Evolutionary conservation across 2,888 invertebrate genomes (phyloP).

Genomic region (Campoletis raptor): DNA sequence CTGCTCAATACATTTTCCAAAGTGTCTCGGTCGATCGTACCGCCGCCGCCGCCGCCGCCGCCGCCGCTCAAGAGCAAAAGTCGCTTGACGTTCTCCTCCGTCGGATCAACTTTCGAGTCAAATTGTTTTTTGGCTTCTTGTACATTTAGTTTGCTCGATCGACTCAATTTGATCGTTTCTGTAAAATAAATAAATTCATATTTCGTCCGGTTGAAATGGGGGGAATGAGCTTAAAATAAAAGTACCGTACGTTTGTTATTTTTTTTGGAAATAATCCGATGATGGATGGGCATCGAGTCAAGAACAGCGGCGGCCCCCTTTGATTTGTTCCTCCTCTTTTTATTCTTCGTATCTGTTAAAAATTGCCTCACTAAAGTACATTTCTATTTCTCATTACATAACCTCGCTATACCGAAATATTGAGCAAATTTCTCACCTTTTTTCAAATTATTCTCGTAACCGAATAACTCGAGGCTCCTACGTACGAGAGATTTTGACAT

Average conservation of each 20-base stretch:
- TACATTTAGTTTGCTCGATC: conserved; percentile 76
- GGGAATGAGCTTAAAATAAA: conserved; percentile 6
- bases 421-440: conserved; percentile 72
- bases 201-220: too few species aligned
- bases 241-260: conserved; percentile 77
- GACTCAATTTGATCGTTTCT: conserved; percentile 70
- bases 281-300: conserved; percentile 80
- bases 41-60: conserved; percentile 84
- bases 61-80: conserved; percentile 85
- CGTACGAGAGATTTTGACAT: conserved; percentile 87
- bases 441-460: conserved; percentile 79
- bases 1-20: conserved; percentile 87
- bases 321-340: conserved; percentile 80
- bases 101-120: conserved; percentile 77
- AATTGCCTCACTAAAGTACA: conserved; percentile 1
- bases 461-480: conserved; percentile 87
- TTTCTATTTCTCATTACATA: conserved; percentile 33
- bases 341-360: conserved; percentile 81
- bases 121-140: conserved; percentile 77
- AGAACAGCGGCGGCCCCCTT: conserved; percentile 79
- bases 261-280: conserved; percentile 75
- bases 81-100: conserved; percentile 86
- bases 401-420: conserved; percentile 37
- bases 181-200: too few species aligned
- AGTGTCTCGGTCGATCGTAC: conserved; percentile 81